phyloP scores from a whole-genome alignment of 2,888 invertebrate species.

The Emmelina monodactyla region DNA sequence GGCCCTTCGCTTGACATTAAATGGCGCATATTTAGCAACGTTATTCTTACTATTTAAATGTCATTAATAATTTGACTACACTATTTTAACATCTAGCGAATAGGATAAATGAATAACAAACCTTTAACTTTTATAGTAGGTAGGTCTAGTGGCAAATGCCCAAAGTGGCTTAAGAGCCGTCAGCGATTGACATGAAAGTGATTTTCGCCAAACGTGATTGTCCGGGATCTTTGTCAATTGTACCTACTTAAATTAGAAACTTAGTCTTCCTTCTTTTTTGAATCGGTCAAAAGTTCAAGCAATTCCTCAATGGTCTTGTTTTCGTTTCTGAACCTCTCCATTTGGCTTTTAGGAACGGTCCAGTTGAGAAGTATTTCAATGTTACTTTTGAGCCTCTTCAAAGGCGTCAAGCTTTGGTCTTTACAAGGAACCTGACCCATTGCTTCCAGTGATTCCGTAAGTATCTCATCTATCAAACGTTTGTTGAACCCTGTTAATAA shows the following conservation, averaged over 20 bases:
- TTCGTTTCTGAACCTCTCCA: slow-evolving; percentile 77
- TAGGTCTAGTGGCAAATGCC: too few relatives aligned
- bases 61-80: too few relatives aligned
- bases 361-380: slow-evolving; percentile 80
- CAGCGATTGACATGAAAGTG: too few relatives aligned
- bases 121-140: too few relatives aligned
- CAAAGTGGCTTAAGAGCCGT: too few relatives aligned
- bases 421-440: slow-evolving; percentile 75
- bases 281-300: slow-evolving; percentile 74
- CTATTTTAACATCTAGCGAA: too few relatives aligned
- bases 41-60: too few relatives aligned
- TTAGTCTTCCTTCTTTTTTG: slow-evolving; percentile 27
- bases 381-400: slow-evolving; percentile 75
- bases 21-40: too few relatives aligned
- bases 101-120: too few relatives aligned
- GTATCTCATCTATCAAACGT: slow-evolving; percentile 80
- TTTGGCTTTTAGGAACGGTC: slow-evolving; percentile 80
- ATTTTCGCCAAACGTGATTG: too few relatives aligned
- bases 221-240: too few relatives aligned
- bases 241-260: neutral
- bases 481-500: slow-evolving; percentile 65
- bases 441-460: slow-evolving; percentile 78
- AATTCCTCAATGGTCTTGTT: slow-evolving; percentile 81
- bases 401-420: slow-evolving; percentile 61
- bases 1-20: too few relatives aligned